Base-by-base conservation (phyloP, 2,888 invertebrate species). In the Rapana venosa region DNA sequence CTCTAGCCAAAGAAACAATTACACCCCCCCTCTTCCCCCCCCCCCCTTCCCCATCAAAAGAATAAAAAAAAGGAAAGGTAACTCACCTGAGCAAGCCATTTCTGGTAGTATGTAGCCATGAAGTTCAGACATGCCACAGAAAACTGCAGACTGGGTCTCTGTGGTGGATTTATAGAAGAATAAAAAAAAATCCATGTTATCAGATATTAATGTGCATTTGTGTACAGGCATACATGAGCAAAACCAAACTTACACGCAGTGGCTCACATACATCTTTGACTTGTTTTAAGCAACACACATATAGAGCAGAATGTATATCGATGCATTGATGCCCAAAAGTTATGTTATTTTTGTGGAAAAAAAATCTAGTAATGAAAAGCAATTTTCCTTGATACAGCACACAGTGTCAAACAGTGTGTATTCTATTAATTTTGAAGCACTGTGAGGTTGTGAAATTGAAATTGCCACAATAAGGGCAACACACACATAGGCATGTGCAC, bases 41-140 rank as follows among this genome's bases (percentile, higher is more conserved):
- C n/a, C n/a, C n/a, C n/a, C n/a, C n/a, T n/a, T n/a, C n/a, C n/a
- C n/a, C n/a, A n/a, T n/a, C n/a, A n/a, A n/a, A n/a, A n/a, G n/a
- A n/a, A n/a, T n/a, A n/a, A n/a, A n/a, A n/a, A n/a, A 20, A 83
- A 35, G 20, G 8, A 84, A 47, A 20, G 26, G 20, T 35, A 1
- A 91, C 89, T 87, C 91, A 95, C 94, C 93, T 94, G 94, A 26
- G 88, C 90, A 17, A 91, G 90, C 83, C 92, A 91, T 47, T 93
- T 92, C 17, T 90, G 85, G 87, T 93, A 94, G 87, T 92, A 95
- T 0, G 95, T 93, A 47, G 95, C 93, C n/a, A 95, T 84, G 90
- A 95, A 94, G 88, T 94, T 94, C 87, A 95, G n/a, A 90, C 94
- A 94, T 26, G 93, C 92, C 8, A 92, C 91, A 13, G 92, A 91